Evolutionary conservation across 2,797 vertebrate species (phyloP).

Genomic region (Sparus aurata): DNA sequence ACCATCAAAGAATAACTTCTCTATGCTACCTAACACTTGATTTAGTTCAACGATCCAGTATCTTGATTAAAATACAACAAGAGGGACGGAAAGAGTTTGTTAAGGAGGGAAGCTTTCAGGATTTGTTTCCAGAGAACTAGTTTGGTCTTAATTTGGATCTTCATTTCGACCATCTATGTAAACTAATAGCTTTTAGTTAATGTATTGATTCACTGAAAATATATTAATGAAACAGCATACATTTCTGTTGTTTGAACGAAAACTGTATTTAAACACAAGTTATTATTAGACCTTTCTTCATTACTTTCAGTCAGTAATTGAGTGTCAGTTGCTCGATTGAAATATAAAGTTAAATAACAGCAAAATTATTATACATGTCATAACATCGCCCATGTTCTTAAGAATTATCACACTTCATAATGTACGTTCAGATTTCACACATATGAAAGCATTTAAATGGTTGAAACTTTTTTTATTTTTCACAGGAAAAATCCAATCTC

Average conservation of each 20-base stretch:
- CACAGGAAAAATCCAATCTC: too few relatives aligned
- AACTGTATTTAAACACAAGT: background rate
- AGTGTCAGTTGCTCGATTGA: background rate
- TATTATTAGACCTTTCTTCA: background rate
- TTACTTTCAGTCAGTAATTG: background rate
- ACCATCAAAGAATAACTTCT: slow-evolving; percentile 12
- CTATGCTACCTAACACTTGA: slow-evolving; percentile 3
- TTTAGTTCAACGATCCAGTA: slow-evolving; percentile 12
- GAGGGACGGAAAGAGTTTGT: slow-evolving; percentile 9
- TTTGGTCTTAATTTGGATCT: background rate
- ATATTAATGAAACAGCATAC: background rate
- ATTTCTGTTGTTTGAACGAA: background rate
- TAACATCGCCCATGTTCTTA: too few relatives aligned
- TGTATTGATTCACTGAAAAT: background rate
- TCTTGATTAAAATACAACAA: slow-evolving; percentile 40
- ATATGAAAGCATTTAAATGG: too few relatives aligned
- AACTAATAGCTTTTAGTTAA: background rate
- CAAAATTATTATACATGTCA: too few relatives aligned
- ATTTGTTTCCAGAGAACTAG: slow-evolving; percentile 25
- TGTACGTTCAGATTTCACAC: too few relatives aligned
- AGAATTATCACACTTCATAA: too few relatives aligned
- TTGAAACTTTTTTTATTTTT: too few relatives aligned
- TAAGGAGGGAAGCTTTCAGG: slow-evolving; percentile 27
- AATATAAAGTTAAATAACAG: background rate
- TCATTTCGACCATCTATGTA: background rate